These are phyloP conservation scores for Drosophila funebris DNA, from an alignment of 1,140 invertebrate genomes.

Conservation along the genomic window DNA sequence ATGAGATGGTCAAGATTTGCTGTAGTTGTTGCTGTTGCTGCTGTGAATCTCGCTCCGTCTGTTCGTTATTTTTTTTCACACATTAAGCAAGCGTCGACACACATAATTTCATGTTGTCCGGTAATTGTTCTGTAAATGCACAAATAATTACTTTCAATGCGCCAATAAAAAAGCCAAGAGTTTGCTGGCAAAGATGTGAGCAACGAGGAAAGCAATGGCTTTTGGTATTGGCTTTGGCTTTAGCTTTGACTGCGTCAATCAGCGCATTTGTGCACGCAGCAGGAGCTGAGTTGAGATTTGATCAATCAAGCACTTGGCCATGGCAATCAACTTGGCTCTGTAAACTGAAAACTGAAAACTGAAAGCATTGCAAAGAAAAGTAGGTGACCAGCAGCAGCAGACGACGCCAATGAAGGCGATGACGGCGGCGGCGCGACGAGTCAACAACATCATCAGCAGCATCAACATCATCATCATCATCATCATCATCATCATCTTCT, in stretches of 20 bases:
- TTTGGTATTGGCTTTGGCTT: conserved; percentile 7
- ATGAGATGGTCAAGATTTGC: conserved; percentile 56
- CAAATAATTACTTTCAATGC: conserved; percentile 81
- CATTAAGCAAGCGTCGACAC: conserved; percentile 75
- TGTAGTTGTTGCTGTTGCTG: not conserved
- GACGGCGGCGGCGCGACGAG: conserved; percentile 30
- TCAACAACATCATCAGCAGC: conserved; percentile 20
- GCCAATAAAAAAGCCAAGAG: conserved; percentile 61
- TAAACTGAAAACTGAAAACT: conserved; percentile 56
- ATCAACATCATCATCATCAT: not conserved
- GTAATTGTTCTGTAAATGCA: conserved; percentile 82
- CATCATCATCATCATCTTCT: conserved; percentile 33
- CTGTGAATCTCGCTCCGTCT: not conserved
- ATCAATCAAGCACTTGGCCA: conserved; percentile 66
- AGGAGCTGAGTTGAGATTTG: conserved; percentile 59
- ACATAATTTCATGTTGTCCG: conserved; percentile 79
- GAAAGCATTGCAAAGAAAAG: conserved; percentile 70
- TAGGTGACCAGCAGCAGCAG: conserved; percentile 64
- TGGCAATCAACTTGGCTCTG: conserved; percentile 39
- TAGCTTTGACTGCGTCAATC: conserved; percentile 54
- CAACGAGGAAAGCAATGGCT: not conserved
- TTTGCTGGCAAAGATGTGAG: too few relatives aligned
- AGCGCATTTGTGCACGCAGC: conserved; percentile 73
- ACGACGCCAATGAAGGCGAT: not conserved
- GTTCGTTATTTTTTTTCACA: conserved; percentile 60